Conservation (phyloP, 2,797 vertebrate genomes). For the Otolemur crassicaudatus region DNA sequence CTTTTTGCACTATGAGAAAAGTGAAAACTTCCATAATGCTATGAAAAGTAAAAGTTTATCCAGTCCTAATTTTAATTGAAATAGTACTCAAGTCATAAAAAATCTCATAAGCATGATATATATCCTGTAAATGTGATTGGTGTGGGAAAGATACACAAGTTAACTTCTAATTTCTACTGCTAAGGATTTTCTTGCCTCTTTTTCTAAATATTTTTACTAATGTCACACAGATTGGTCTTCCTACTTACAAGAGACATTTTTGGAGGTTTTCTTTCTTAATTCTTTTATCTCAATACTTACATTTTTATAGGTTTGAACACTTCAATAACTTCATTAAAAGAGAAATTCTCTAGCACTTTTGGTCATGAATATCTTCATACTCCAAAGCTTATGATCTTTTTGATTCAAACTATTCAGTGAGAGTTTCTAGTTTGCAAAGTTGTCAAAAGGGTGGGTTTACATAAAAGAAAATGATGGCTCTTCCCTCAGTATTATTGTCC, state of each 20-base stretch:
- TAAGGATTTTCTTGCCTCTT: background rate
- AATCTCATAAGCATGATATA: background rate
- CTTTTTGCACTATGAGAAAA: background rate
- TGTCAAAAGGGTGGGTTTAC: background rate
- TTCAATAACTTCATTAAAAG: background rate
- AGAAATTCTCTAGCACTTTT: background rate
- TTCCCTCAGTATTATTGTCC: background rate
- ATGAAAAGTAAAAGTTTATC: background rate
- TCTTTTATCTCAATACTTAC: background rate
- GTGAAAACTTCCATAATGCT: background rate
- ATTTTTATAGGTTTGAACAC: background rate
- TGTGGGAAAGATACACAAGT: background rate
- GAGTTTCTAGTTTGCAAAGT: background rate
- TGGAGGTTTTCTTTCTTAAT: background rate
- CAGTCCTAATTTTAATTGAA: background rate
- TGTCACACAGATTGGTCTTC: background rate
- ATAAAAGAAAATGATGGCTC: background rate
- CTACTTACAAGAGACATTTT: background rate
- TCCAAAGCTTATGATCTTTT: background rate
- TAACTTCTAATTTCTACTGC: background rate
- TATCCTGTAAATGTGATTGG: background rate
- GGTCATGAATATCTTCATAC: background rate
- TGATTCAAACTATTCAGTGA: background rate
- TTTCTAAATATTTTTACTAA: constrained; percentile 29
- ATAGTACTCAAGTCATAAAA: background rate